Conservation (phyloP, 2,113 vertebrate genomes). For the Silurus asotus region DNA sequence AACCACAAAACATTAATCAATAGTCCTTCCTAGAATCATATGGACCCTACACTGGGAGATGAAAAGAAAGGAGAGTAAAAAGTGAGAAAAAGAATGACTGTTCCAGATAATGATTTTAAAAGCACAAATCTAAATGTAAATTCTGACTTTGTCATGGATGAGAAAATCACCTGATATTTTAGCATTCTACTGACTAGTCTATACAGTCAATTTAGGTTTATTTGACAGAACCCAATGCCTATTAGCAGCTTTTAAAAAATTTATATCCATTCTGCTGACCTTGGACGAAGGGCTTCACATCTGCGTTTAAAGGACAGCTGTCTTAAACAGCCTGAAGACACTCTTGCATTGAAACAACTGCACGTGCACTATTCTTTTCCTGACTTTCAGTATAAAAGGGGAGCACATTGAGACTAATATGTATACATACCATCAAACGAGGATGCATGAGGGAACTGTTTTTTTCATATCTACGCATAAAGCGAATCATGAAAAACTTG, state of each 20-base stretch:
- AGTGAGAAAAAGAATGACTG: not conserved
- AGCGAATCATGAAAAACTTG: not conserved
- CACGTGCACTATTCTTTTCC: not conserved
- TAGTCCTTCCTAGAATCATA: not conserved
- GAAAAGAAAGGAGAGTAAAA: not conserved
- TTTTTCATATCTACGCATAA: not conserved
- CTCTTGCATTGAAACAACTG: not conserved
- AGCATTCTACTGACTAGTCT: conserved; percentile 12
- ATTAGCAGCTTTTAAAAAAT: conserved; percentile 36
- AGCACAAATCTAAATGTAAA: conserved; percentile 24
- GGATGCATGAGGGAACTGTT: not conserved
- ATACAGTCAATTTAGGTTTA: conserved; percentile 1
- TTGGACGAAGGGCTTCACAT: conserved; percentile 7
- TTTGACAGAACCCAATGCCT: not conserved
- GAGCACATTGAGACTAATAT: not conserved
- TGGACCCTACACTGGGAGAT: not conserved
- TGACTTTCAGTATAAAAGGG: not conserved
- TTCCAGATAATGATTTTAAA: conserved; percentile 13
- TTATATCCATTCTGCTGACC: not conserved
- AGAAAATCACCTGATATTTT: conserved; percentile 30
- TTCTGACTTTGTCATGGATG: conserved; percentile 28
- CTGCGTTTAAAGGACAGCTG: conserved; percentile 5
- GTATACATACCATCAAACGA: not conserved
- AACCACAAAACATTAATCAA: conserved; percentile 33
- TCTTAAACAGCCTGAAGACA: not conserved